Evolutionary conservation across 2,888 invertebrate genomes (phyloP).

Genomic region (Julus scandinavius): DNA sequence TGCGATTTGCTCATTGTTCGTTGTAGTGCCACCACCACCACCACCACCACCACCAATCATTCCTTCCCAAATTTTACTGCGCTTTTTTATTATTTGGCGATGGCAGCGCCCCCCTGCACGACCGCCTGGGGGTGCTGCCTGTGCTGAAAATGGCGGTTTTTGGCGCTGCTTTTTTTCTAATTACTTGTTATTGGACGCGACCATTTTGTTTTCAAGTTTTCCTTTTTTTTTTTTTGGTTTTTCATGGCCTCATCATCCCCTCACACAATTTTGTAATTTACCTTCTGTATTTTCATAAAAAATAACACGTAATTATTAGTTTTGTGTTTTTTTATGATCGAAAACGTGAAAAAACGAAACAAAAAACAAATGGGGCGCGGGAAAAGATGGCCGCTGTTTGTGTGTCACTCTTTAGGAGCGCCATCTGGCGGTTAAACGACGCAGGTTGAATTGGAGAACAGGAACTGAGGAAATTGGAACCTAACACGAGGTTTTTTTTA

Average conservation of each 20-base stretch:
- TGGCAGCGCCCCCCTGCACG: neutral
- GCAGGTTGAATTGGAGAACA: conserved; percentile 30
- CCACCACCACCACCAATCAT: neutral
- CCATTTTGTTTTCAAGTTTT: neutral
- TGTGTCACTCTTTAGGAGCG: neutral
- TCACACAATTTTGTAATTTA: neutral
- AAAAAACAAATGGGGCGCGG: neutral
- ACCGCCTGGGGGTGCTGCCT: neutral
- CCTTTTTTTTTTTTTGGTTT: neutral
- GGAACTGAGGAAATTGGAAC: conserved; percentile 35
- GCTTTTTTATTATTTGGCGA: neutral
- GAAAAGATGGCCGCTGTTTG: neutral
- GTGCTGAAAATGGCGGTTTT: neutral
- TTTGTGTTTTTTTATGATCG: neutral
- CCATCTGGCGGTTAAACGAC: neutral
- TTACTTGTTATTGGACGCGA: neutral
- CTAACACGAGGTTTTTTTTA: neutral
- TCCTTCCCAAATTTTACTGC: neutral
- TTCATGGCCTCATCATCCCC: neutral
- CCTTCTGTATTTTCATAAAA: neutral
- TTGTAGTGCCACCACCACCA: conserved; percentile 39
- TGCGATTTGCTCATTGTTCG: conserved; percentile 24
- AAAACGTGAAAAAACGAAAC: neutral
- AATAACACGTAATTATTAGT: neutral
- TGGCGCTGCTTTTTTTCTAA: neutral